Evolutionary conservation across 2,888 invertebrate species (phyloP).

Genomic region (Chaetoderma sp.): DNA sequence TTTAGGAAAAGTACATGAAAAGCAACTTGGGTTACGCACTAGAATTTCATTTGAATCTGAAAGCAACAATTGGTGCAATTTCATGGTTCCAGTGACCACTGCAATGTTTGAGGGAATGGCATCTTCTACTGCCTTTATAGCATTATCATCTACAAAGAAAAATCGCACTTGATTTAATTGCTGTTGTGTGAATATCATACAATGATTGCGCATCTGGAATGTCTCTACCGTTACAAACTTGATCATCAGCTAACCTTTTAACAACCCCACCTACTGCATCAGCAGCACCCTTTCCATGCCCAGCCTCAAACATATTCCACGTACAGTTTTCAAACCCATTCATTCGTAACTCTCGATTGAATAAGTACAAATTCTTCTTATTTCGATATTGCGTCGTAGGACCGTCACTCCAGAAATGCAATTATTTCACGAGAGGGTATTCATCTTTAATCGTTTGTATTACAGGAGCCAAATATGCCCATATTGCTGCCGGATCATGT

Average conservation of each 20-base stretch:
- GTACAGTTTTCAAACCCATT: constrained; percentile 25
- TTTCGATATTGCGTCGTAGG: constrained; percentile 64
- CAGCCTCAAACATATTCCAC: constrained; percentile 63
- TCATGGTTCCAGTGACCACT: too few species aligned
- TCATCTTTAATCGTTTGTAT: constrained; percentile 19
- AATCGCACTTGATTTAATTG: too few species aligned
- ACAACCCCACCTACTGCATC: constrained; percentile 59
- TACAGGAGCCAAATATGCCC: constrained; percentile 64
- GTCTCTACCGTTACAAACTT: constrained; percentile 32
- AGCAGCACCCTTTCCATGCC: constrained; percentile 63
- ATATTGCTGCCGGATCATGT: constrained; percentile 66
- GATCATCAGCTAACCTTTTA: constrained; percentile 49
- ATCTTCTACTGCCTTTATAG: too few species aligned
- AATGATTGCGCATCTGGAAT: constrained; percentile 19
- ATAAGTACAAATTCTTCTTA: constrained; percentile 64
- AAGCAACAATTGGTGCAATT: too few species aligned
- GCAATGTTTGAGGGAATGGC: too few species aligned
- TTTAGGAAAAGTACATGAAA: too few species aligned
- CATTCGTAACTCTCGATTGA: constrained; percentile 25
- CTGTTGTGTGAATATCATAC: too few species aligned
- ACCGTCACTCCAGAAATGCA: constrained; percentile 46
- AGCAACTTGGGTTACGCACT: too few species aligned
- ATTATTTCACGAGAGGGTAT: constrained; percentile 21
- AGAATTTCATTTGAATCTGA: too few species aligned
- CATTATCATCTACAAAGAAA: too few species aligned